Evolutionary conservation across 2,888 invertebrate species (phyloP).

Genomic region (Anoplius nigerrimus): DNA sequence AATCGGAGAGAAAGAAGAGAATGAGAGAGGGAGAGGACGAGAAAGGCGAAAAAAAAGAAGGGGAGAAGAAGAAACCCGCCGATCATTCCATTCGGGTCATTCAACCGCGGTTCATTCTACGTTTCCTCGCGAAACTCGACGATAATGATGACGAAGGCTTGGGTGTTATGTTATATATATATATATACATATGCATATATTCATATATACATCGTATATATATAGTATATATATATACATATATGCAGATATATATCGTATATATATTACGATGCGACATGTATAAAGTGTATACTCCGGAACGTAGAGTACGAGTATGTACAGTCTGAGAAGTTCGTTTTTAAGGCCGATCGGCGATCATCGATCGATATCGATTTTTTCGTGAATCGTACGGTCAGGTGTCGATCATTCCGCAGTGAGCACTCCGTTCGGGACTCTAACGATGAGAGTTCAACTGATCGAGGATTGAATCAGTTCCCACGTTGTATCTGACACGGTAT

Average conservation of each 20-base stretch:
- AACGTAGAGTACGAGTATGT: neutral
- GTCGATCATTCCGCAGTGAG: too few relatives aligned
- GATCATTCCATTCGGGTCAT: conserved; percentile 38
- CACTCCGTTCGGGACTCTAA: too few relatives aligned
- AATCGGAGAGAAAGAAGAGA: too few relatives aligned
- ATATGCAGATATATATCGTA: neutral
- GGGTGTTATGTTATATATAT: conserved; percentile 10
- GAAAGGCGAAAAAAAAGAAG: neutral
- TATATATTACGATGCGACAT: conserved; percentile 3
- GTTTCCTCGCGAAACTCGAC: conserved; percentile 27
- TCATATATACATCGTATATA: neutral
- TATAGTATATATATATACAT: conserved; percentile 3
- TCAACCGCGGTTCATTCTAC: conserved; percentile 18
- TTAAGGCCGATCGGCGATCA: too few relatives aligned
- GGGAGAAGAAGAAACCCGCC: conserved; percentile 16
- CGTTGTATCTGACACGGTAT: too few relatives aligned
- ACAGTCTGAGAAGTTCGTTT: neutral
- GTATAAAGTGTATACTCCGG: neutral
- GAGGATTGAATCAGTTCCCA: too few relatives aligned
- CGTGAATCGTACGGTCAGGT: too few relatives aligned
- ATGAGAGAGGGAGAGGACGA: neutral
- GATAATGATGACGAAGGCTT: conserved; percentile 10
- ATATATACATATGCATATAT: neutral
- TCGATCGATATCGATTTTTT: too few relatives aligned
- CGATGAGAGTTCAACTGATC: too few relatives aligned